These are phyloP conservation scores for Oncorhynchus nerka DNA, from an alignment of 2,113 vertebrate species.

Conservation along the genomic window DNA sequence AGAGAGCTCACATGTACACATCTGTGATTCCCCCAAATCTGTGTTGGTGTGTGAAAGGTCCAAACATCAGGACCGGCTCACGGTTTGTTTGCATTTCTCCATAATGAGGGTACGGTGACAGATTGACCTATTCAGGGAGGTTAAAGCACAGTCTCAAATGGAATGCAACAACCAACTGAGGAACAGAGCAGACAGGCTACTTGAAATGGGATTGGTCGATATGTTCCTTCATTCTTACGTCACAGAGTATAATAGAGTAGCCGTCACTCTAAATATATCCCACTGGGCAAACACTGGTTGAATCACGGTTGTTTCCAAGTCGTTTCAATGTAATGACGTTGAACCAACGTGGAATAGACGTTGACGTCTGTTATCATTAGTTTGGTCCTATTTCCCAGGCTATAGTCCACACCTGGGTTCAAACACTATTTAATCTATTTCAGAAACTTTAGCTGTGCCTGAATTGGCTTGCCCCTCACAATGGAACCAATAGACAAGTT, in stretches of 20 bases:
- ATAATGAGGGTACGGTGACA: constrained; percentile 54
- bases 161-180: background rate
- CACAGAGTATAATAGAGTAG: background rate
- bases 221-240: background rate
- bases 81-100: constrained; percentile 71
- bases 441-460: too few species aligned
- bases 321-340: too few species aligned
- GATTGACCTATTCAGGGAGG: constrained; percentile 45
- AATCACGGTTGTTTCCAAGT: too few species aligned
- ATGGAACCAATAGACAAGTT: too few species aligned
- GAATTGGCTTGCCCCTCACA: too few species aligned
- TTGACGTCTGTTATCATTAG: constrained; percentile 25
- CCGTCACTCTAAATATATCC: background rate
- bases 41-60: constrained; percentile 40
- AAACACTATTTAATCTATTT: too few species aligned
- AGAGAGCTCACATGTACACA: constrained; percentile 48
- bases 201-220: background rate
- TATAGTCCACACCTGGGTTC: background rate
- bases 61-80: constrained; percentile 39
- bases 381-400: constrained; percentile 29
- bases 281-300: too few species aligned
- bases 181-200: background rate
- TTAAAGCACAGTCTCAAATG: too few species aligned
- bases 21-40: background rate
- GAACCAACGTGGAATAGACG: too few species aligned